phyloP scores from a whole-genome alignment of 1,140 invertebrate genomes.

The Drosophila bifasciata region DNA sequence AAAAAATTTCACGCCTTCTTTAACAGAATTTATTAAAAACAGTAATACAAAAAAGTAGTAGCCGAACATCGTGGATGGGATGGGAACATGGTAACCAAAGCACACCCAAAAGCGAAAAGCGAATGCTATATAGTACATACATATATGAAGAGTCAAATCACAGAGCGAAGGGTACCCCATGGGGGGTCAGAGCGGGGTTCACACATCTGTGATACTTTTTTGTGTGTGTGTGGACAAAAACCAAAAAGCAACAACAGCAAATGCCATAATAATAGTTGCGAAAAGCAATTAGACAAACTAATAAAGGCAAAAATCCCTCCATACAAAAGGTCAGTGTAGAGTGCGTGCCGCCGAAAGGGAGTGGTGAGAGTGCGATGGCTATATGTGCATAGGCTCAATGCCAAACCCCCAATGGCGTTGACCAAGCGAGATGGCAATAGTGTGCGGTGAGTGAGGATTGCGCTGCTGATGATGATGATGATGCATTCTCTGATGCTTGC shows the following conservation, averaged over 20 bases:
- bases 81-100: conserved; percentile 49
- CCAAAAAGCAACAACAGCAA: conserved; percentile 37
- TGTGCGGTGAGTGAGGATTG: conserved; percentile 15
- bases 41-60: conserved; percentile 59
- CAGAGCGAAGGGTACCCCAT: conserved; percentile 26
- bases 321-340: conserved; percentile 48
- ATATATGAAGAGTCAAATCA: conserved; percentile 72
- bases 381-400: conserved; percentile 62
- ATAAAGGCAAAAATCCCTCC: conserved; percentile 68
- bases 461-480: conserved; percentile 11
- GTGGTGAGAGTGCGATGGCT: conserved; percentile 27
- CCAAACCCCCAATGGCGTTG: conserved; percentile 77
- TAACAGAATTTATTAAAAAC: conserved; percentile 78
- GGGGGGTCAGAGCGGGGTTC: conserved; percentile 47
- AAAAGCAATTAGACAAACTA: conserved; percentile 82
- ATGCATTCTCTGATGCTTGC: conserved; percentile 34
- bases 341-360: conserved; percentile 16
- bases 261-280: conserved; percentile 77
- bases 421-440: conserved; percentile 62
- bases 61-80: conserved; percentile 14
- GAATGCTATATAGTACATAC: conserved; percentile 16
- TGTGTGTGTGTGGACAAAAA: conserved; percentile 31
- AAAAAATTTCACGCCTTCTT: conserved; percentile 78
- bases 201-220: conserved; percentile 75
- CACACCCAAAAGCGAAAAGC: conserved; percentile 50